A percentile compares a stretch with the other conserved stretches of the same genome.
Conservation (phyloP, 64 coral and sea anemone species). For the Pocillopora verrucosa region DNA sequence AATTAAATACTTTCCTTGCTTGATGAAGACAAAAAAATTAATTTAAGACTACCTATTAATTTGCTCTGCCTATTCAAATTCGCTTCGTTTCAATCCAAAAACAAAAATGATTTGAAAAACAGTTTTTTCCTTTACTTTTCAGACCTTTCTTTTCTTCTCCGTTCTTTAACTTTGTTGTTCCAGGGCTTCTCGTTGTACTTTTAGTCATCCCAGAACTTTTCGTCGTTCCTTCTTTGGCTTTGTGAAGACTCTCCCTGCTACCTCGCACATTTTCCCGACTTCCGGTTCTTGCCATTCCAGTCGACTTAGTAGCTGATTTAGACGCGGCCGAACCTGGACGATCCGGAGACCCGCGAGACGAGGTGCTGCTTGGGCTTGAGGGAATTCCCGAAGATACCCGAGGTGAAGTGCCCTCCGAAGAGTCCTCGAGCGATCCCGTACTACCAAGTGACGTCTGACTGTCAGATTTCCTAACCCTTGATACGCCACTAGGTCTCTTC, state of each 20-base stretch:
- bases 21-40: background rate
- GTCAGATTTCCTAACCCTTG: conserved; percentile 34
- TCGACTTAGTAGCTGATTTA: background rate
- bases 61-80: background rate
- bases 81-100: background rate
- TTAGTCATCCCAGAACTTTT: background rate
- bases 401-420: conserved; percentile 38
- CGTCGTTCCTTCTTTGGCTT: conserved; percentile 5
- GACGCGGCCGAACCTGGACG: conserved; percentile 3
- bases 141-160: background rate
- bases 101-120: background rate
- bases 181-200: conserved; percentile 7
- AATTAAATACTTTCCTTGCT: conserved; percentile 10
- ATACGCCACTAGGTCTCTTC: conserved; percentile 28
- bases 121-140: background rate
- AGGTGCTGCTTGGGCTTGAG: background rate
- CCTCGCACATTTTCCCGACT: conserved; percentile 37
- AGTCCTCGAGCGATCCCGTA: conserved; percentile 64
- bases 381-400: conserved; percentile 30
- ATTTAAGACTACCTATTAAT: background rate
- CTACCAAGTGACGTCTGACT: conserved; percentile 85
- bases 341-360: conserved; percentile 25
- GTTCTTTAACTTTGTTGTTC: background rate
- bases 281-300: conserved; percentile 30
- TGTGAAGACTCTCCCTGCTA: conserved; percentile 45